A percentile compares a stretch with the other conserved stretches of the same genome.
phyloP scores from a whole-genome alignment of 2,113 vertebrate genomes.

The Asarcornis scutulata region DNA sequence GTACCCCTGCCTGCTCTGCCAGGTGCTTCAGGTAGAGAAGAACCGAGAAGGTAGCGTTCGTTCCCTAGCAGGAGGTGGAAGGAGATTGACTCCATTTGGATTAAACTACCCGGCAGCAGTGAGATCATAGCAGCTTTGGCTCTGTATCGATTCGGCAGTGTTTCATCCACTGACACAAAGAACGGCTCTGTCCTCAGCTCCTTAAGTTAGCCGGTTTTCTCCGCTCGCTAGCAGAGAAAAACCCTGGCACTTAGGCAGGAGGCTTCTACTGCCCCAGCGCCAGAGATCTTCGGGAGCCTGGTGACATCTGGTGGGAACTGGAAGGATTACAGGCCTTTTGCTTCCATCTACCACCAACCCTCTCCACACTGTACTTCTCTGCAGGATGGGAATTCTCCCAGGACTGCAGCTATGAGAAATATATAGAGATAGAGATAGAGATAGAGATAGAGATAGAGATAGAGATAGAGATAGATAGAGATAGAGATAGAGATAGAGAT shows the following conservation, averaged over 20 bases:
- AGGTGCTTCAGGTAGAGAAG: not conserved
- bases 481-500: no score
- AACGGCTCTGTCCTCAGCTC: not conserved
- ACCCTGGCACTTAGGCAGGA: not conserved
- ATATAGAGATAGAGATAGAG: no score
- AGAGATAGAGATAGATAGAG: no score
- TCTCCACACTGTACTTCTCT: no score
- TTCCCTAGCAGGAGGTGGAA: not conserved
- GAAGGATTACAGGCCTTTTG: slow-evolving; percentile 13
- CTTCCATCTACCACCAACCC: not conserved
- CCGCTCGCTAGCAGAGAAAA: not conserved
- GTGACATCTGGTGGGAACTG: slow-evolving; percentile 61
- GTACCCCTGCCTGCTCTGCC: not conserved
- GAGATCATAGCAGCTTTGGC: not conserved
- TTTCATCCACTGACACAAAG: not conserved
- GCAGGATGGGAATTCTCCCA: not conserved
- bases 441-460: no score
- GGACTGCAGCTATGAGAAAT: not conserved
- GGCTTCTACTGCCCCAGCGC: not conserved
- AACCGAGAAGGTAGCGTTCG: not conserved
- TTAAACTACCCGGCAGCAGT: not conserved
- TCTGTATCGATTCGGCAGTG: not conserved
- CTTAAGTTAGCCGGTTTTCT: not conserved
- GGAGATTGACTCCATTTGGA: not conserved
- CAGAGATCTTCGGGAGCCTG: not conserved